Base-by-base conservation (phyloP, 2,888 invertebrate genomes). In the Cotesia congregata region DNA sequence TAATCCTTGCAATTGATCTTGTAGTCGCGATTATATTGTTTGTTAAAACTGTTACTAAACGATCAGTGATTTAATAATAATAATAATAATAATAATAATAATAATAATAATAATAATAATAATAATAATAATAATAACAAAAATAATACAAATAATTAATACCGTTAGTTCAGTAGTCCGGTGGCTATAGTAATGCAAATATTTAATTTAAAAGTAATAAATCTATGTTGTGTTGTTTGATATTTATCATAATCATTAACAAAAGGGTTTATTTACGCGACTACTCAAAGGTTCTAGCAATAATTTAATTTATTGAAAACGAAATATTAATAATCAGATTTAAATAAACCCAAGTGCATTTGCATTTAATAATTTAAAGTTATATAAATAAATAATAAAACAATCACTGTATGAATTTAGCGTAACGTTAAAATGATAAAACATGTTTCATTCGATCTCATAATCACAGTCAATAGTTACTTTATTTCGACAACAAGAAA, bases 361-460 rank as follows among this genome's bases (percentile, higher is more conserved):
- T 50, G 50, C 50, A 50, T 50, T 30, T 50, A 12, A 50, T 50
- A 50, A 50, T 50, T 50, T 50, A 4, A 50, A 7, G 12, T 50
- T 12, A 50, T 12, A 50, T 50, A 50, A 50, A 50, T 50, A 50
- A 50, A 50, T 50, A 50, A 50, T 50, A 50, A 65, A 79, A 79
- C 79, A 78, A 74, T 81, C 79, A 78, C 81, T 82, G 83, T 83
- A 83, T 84, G 83, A 84, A 83, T 83, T 80, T 85, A 85, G 84
- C 83, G 80, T 79, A 77, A 81, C 81, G 40, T 15, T 64, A 69
- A 76, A 77, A 81, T 80, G 40, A 12, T 64, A 69, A 76, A 40
- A 39, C 40, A 70, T 71, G 82, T 83, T 76, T 67, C 9, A 38
- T 78, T 77, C 72, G 80, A 82, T 81, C 80, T 79, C 79, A 82